A percentile compares a stretch with the other conserved stretches of the same genome.
These are phyloP conservation scores for Colius striatus DNA, from an alignment of 2,113 vertebrate genomes.

Conservation along the genomic window DNA sequence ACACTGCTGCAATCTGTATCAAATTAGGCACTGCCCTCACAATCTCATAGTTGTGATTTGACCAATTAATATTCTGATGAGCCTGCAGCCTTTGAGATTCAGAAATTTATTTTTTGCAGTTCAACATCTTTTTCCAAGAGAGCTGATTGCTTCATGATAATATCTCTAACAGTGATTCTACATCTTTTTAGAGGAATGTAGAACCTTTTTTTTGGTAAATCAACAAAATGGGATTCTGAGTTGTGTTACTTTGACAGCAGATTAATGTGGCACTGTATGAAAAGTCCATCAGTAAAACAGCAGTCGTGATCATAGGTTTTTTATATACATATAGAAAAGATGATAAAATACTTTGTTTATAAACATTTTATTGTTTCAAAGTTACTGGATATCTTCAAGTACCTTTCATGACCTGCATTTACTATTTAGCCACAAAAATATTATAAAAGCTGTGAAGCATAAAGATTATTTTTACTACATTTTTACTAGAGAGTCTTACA, in stretches of 20 bases:
- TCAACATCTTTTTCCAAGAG: not conserved
- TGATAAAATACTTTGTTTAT: not conserved
- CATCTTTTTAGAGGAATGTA: not conserved
- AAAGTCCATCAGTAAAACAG: not conserved
- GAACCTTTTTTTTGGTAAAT: not conserved
- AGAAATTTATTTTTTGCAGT: not conserved
- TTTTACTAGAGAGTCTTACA: conserved; percentile 28
- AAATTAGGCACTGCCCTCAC: not conserved
- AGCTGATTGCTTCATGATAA: not conserved
- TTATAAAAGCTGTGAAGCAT: not conserved
- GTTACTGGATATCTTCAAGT: not conserved
- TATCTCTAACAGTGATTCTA: not conserved
- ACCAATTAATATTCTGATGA: conserved; percentile 6
- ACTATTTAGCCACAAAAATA: not conserved
- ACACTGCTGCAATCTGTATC: conserved; percentile 13
- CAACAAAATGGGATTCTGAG: not conserved
- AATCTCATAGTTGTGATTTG: not conserved
- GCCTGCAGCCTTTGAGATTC: not conserved
- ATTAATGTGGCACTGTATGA: not conserved
- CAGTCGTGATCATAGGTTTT: not conserved
- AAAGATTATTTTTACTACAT: conserved; percentile 14
- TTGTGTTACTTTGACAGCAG: not conserved
- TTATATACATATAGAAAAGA: not conserved
- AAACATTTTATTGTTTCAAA: not conserved
- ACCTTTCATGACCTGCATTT: conserved; percentile 12